Evolutionary conservation across 2,888 invertebrate species (phyloP).

Genomic region (Monoplex corrugatus): DNA sequence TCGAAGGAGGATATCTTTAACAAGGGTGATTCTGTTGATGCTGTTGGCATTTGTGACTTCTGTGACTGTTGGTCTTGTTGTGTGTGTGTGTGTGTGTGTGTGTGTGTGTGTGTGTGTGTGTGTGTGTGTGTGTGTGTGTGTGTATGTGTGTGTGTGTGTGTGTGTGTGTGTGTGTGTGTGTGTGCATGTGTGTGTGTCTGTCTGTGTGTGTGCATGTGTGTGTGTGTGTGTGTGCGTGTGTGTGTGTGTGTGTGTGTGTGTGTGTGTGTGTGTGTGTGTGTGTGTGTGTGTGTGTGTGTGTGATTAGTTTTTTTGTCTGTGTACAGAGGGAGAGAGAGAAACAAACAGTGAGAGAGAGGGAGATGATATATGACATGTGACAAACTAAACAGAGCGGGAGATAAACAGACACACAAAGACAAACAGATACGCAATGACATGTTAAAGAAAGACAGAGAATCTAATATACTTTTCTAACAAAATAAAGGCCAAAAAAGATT

Average conservation of each 20-base stretch:
- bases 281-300: not conserved
- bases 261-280: not conserved
- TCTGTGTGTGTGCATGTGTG: not conserved
- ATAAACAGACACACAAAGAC: too few relatives aligned
- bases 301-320: not conserved
- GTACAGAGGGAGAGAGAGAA: not conserved
- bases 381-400: not conserved
- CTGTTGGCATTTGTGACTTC: not conserved
- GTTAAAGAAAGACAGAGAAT: too few relatives aligned
- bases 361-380: not conserved
- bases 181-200: not conserved
- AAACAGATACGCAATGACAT: too few relatives aligned
- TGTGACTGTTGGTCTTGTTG: not conserved
- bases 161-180: slow-evolving; percentile 10
- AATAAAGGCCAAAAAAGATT: too few relatives aligned
- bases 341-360: too few relatives aligned
- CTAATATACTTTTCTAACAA: too few relatives aligned
- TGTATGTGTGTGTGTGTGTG: not conserved
- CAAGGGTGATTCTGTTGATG: not conserved
- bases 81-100: too few relatives aligned
- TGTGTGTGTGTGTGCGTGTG: slow-evolving; percentile 8
- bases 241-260: not conserved
- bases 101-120: too few relatives aligned
- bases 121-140: not conserved
- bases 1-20: too few relatives aligned